Percentiles rank a stretch among this genome's conserved stretches.
These are phyloP conservation scores for Hucho hucho DNA, from an alignment of 2,113 vertebrate genomes.

Conservation along the genomic window DNA sequence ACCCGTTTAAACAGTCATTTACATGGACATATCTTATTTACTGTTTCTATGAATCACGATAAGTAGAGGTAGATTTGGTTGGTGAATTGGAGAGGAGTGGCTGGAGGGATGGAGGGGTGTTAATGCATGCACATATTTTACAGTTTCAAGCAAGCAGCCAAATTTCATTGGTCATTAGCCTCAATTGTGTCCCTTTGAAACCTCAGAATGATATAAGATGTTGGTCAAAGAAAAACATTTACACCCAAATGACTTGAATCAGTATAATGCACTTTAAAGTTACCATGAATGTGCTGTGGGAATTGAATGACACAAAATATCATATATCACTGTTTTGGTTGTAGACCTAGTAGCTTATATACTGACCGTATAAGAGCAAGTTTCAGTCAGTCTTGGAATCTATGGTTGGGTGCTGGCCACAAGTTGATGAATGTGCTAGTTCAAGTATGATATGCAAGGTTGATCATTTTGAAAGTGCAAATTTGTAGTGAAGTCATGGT, in stretches of 20 bases:
- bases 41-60: slow-evolving; percentile 58
- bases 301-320: too few species aligned
- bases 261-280: background rate
- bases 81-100: slow-evolving; percentile 33
- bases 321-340: too few species aligned
- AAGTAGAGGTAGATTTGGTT: slow-evolving; percentile 29
- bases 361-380: too few species aligned
- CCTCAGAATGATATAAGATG: slow-evolving; percentile 23
- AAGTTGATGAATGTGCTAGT: too few species aligned
- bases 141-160: slow-evolving; percentile 43
- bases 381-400: too few species aligned
- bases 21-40: slow-evolving; percentile 63
- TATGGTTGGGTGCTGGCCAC: too few species aligned
- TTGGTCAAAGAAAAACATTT: slow-evolving; percentile 15
- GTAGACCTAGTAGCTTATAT: too few species aligned
- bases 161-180: slow-evolving; percentile 56
- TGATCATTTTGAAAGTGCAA: too few species aligned
- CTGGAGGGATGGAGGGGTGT: slow-evolving; percentile 33
- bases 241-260: slow-evolving; percentile 8
- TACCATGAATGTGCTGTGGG: too few species aligned
- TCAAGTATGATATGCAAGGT: too few species aligned
- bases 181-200: slow-evolving; percentile 40
- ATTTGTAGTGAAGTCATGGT: too few species aligned
- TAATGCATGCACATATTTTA: slow-evolving; percentile 52
- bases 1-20: slow-evolving; percentile 48